A percentile compares a stretch with the other conserved stretches of the same genome.
phyloP scores from a whole-genome alignment of 2,113 vertebrate genomes.

The Chlorodrepanis virens region DNA sequence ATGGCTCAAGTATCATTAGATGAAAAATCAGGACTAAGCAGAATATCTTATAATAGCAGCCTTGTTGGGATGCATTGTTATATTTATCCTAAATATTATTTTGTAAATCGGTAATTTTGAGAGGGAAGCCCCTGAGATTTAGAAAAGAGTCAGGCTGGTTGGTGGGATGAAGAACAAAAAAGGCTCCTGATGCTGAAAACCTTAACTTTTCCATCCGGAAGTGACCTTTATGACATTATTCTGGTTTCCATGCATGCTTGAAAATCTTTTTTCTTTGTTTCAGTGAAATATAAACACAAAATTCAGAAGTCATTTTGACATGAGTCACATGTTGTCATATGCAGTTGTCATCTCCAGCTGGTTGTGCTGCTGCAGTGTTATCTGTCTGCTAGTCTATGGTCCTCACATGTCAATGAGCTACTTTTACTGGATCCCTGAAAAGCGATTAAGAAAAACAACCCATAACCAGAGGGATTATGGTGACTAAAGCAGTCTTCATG shows the following conservation, averaged over 20 bases:
- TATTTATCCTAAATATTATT: background rate
- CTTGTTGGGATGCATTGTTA: background rate
- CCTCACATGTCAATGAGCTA: background rate
- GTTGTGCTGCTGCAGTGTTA: background rate
- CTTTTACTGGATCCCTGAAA: background rate
- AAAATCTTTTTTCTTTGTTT: background rate
- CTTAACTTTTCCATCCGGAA: background rate
- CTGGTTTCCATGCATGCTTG: background rate
- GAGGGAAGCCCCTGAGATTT: background rate
- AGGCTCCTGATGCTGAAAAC: background rate
- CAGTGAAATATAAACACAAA: conserved; percentile 8
- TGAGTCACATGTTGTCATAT: conserved; percentile 1
- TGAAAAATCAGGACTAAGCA: background rate
- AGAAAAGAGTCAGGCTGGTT: background rate
- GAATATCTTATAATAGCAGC: background rate
- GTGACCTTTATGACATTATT: background rate
- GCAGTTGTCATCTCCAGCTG: background rate
- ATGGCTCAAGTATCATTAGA: background rate
- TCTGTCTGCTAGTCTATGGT: background rate
- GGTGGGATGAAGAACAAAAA: background rate
- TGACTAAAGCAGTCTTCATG: background rate
- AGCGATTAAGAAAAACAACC: background rate
- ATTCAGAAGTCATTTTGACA: background rate
- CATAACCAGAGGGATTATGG: background rate
- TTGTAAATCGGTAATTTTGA: background rate